Evolutionary conservation across 2,113 vertebrate species (phyloP).

Genomic region (Melozone crissalis): DNA sequence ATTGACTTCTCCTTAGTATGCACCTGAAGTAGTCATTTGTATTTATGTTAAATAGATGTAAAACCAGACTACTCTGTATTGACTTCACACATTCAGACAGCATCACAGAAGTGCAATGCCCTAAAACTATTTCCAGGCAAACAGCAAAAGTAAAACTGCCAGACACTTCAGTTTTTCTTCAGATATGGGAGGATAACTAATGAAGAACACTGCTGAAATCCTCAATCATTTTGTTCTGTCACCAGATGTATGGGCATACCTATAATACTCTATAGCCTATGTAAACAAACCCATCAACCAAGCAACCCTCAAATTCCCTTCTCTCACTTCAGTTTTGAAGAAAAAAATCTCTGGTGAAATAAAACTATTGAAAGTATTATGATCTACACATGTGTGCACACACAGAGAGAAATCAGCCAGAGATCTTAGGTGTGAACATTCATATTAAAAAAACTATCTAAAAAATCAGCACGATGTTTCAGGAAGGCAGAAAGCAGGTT

Average conservation of each 20-base stretch:
- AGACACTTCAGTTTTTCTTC: background rate
- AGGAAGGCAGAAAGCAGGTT: background rate
- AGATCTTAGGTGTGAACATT: background rate
- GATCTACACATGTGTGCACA: rapidly evolving
- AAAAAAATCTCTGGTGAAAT: background rate
- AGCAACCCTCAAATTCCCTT: background rate
- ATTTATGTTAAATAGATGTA: conserved; percentile 6
- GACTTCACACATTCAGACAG: background rate
- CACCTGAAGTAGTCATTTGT: background rate
- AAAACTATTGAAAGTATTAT: background rate
- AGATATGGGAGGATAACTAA: background rate
- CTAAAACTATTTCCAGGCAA: background rate
- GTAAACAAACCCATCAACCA: background rate
- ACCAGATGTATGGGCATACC: background rate
- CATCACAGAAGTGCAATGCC: background rate
- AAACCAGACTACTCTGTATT: background rate
- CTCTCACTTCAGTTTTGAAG: background rate
- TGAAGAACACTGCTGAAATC: background rate
- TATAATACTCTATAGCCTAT: background rate
- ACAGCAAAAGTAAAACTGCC: background rate
- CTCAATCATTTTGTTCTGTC: background rate
- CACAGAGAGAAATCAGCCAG: background rate
- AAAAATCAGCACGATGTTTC: background rate
- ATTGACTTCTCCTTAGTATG: background rate
- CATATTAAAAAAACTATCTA: background rate